A percentile compares a stretch with the other conserved stretches of the same genome.
phyloP scores from a whole-genome alignment of 2,797 vertebrate species.

The Tapirus indicus region DNA sequence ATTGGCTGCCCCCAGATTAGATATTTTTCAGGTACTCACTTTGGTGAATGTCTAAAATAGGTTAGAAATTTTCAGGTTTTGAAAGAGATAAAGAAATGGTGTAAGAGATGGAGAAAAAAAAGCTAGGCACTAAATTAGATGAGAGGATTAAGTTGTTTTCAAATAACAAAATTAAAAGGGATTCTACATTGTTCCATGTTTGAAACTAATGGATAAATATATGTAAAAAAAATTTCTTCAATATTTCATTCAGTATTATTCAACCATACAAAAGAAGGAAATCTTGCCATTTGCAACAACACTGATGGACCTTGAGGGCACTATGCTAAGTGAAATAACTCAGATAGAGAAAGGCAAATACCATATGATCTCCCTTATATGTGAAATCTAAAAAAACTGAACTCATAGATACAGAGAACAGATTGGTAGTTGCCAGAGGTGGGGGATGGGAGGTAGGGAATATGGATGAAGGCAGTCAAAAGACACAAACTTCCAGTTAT shows the following conservation, averaged over 20 bases:
- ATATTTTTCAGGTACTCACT: neutral
- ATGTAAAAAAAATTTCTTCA: neutral
- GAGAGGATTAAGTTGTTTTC: neutral
- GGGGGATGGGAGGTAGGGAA: neutral
- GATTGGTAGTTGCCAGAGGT: neutral
- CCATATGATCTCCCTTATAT: neutral
- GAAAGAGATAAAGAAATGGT: constrained; percentile 1
- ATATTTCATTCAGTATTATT: neutral
- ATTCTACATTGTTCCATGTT: neutral
- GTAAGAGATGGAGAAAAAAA: neutral
- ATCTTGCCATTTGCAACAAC: neutral
- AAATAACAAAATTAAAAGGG: neutral
- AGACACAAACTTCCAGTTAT: neutral
- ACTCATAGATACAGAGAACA: neutral
- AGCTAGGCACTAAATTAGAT: neutral
- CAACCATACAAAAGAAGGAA: neutral
- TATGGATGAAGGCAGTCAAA: neutral
- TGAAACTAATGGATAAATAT: neutral
- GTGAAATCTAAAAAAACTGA: neutral
- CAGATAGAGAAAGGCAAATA: neutral
- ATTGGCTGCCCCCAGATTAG: neutral
- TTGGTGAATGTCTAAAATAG: neutral
- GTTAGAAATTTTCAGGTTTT: constrained; percentile 6
- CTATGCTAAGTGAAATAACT: neutral
- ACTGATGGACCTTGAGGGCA: neutral